Evolutionary conservation across 2,797 vertebrate species (phyloP).

Genomic region (Cygnus olor): DNA sequence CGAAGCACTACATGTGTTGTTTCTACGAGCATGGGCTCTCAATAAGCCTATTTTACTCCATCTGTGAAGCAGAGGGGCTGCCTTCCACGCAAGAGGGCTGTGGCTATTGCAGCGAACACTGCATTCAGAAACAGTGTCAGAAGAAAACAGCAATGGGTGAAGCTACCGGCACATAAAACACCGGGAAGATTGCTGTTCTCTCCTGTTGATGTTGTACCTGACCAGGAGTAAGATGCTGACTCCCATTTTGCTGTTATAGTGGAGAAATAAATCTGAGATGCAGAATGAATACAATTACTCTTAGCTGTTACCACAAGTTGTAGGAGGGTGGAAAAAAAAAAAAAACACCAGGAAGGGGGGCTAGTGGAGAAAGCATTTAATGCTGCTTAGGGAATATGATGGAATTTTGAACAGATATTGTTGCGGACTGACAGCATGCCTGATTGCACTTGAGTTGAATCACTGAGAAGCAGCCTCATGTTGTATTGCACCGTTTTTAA

Average conservation of each 20-base stretch:
- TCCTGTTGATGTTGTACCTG: constrained; percentile 25
- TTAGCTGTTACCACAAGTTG: constrained; percentile 71
- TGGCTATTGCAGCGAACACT: constrained; percentile 53
- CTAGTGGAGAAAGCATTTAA: constrained; percentile 27
- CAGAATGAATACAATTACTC: constrained; percentile 57
- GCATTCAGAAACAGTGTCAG: constrained; percentile 65
- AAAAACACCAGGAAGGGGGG: background rate
- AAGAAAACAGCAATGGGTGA: constrained; percentile 52
- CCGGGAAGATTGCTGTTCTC: constrained; percentile 26
- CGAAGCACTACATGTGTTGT: constrained; percentile 8
- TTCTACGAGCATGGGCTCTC: constrained; percentile 42
- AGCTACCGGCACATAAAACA: constrained; percentile 60
- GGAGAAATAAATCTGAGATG: constrained; percentile 60
- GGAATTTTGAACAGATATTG: constrained; percentile 78
- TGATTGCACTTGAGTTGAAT: constrained; percentile 80
- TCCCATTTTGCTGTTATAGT: constrained; percentile 48
- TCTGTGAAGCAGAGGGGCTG: constrained; percentile 60
- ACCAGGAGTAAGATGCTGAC: constrained; percentile 22
- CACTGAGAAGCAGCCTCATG: constrained; percentile 80
- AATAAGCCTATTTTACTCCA: constrained; percentile 58
- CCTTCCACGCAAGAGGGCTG: constrained; percentile 53
- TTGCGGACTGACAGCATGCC: constrained; percentile 74
- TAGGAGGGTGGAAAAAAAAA: background rate
- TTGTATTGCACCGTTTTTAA: constrained; percentile 72
- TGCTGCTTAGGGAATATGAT: constrained; percentile 70